These are phyloP conservation scores for Thyatira batis DNA, from an alignment of 2,888 invertebrate species.

Conservation along the genomic window DNA sequence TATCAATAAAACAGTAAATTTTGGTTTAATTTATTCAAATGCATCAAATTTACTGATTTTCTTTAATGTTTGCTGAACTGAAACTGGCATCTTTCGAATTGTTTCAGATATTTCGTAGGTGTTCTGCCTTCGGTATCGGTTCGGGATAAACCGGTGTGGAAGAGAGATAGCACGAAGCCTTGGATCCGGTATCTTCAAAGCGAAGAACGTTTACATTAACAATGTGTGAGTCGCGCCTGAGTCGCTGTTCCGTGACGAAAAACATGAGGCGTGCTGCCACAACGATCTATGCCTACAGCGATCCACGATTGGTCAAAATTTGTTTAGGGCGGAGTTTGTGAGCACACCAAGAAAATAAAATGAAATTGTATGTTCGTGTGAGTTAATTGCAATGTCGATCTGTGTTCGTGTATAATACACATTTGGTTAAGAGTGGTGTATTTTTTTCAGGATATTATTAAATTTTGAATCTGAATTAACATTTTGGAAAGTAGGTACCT, in stretches of 20 bases:
- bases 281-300: constrained; percentile 74
- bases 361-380: constrained; percentile 59
- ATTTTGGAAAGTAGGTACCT: not conserved
- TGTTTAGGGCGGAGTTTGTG: constrained; percentile 71
- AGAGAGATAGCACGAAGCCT: constrained; percentile 68
- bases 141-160: constrained; percentile 46
- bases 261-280: constrained; percentile 78
- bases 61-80: not conserved
- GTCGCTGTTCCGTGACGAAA: constrained; percentile 80
- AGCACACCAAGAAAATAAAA: constrained; percentile 71
- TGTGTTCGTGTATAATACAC: constrained; percentile 67
- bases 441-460: constrained; percentile 36
- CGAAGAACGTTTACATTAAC: constrained; percentile 73
- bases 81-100: constrained; percentile 6
- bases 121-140: constrained; percentile 12
- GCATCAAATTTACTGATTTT: not conserved
- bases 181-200: constrained; percentile 76
- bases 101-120: constrained; percentile 11
- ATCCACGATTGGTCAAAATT: constrained; percentile 72
- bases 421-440: constrained; percentile 61
- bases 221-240: constrained; percentile 82
- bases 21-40: not conserved
- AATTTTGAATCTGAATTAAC: not conserved
- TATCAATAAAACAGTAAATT: constrained; percentile 27
- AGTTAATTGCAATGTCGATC: constrained; percentile 78